phyloP scores from a whole-genome alignment of 2,113 vertebrate genomes.

The Cichladusa arquata region DNA sequence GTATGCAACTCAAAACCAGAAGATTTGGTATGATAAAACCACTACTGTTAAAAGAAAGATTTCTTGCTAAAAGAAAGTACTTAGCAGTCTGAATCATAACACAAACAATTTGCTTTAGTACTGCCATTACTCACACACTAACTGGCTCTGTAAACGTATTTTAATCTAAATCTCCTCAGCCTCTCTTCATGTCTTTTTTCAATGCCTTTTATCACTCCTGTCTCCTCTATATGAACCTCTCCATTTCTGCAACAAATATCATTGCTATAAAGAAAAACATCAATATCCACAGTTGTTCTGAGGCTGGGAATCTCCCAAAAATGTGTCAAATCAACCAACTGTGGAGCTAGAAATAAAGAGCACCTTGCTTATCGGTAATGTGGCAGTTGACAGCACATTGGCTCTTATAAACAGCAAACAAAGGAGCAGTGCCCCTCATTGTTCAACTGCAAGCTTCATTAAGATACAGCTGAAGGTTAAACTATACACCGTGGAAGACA shows the following conservation, averaged over 20 bases:
- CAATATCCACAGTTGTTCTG: background rate
- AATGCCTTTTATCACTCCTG: background rate
- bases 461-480: background rate
- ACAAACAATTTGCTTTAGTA: background rate
- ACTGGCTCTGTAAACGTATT: background rate
- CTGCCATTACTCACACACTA: background rate
- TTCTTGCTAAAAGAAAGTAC: background rate
- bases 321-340: background rate
- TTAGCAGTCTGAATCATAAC: background rate
- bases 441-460: background rate
- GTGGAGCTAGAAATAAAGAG: background rate
- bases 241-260: background rate
- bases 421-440: background rate
- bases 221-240: background rate
- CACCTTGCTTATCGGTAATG: background rate
- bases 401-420: background rate
- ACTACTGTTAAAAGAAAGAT: background rate
- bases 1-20: background rate
- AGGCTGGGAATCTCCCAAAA: background rate
- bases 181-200: background rate
- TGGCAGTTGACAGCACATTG: background rate
- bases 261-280: background rate
- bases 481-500: background rate
- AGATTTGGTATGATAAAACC: background rate
- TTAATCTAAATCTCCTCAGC: background rate